Base-by-base conservation (phyloP, 2,888 invertebrate genomes). In the Lomographa bimaculata region DNA sequence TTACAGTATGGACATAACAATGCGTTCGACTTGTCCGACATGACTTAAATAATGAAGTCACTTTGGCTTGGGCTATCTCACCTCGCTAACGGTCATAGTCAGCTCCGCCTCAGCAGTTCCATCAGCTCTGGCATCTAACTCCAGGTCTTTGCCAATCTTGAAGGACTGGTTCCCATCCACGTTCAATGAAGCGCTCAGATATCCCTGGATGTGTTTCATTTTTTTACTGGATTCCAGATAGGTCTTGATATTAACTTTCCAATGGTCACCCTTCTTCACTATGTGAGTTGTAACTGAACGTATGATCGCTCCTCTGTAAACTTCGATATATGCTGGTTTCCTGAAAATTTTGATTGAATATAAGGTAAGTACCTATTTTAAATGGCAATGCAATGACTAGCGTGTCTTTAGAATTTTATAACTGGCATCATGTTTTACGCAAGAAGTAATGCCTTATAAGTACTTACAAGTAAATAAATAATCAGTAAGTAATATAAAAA, bases 291-390 rank as follows among this genome's bases (percentile, higher is more conserved):
- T 91, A 0, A 94, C 76, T 49, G 94, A 91, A 49, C 93, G 85
- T 37, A 96, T 91, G 2, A 92, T 78, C 1, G 92, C 91, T 0
- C 89, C 84, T 51, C 93, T 89, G 64, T 91, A 94, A 20, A 91
- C 91, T 71, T 94, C 92, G 19, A 96, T 73, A 40, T 83, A 89
- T 0, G 93, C 92, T 4, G 91, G 77, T 82, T 93, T 94, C 94
- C 94, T 93, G 66, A 36, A 83, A 82, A 52, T 55, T 37, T 14
- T 17, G 3, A 4, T 14, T 14, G 10, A 51, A 58, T 75, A 14
- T 14, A 14, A 14, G 4, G 14, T 14, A 14, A 14, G 14, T 14
- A 14, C 14, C 4, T 14, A 14, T 14, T 3, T 14, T 14, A 14
- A 3, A 14, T 14, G n/a, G n/a, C n/a, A n/a, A n/a, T n/a, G n/a